Base-by-base conservation (phyloP, 2,113 vertebrate species). In the Oenanthe melanoleuca region DNA sequence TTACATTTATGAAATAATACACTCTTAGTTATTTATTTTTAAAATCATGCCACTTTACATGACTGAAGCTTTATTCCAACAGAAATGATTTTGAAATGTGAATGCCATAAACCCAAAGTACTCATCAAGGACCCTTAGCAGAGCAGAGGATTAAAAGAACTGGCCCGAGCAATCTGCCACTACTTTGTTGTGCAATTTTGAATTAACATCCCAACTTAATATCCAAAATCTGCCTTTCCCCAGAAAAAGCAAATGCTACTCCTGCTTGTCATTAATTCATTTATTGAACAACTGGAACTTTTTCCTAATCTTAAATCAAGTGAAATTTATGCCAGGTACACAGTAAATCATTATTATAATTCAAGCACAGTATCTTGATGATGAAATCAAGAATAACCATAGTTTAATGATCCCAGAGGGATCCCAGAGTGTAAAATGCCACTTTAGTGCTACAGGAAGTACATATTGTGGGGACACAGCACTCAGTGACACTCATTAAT, bases 401-500 rank as follows among this genome's bases (percentile, higher is more conserved):
- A 8, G 24, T 70, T 80, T 83, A 80, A 74, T 34, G 55, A 95
- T 55, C 52, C 56, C 67, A 87, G 47, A 65, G 34, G 19, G 23
- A 57, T 29, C 14, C 26, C 15, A 34, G 28, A n/a, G 29, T 56
- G 28, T 60, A 53, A 88, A 87, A 63, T 49, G 21, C n/a, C 14
- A 29, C 56, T 89, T 69, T 25, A 59, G 55, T 26, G 65, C 66
- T 52, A 34, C 38, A 53, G 70, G 80, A 64, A 66, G 52, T 28
- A 18, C 9, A 47, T 38, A n/a, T 42, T 88, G 70, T 38, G 38
- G 59, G 47, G 60, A 57, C 10, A 55, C 18, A 47, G 55, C 16
- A 55, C 57, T 92, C 73, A 31, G 60, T 86, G 67, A 86, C 71
- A 92, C 83, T 91, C 93, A 67, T 73, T 94, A 91, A 85, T 45